These are phyloP conservation scores for Pilophorus perplexus DNA, from an alignment of 2,888 invertebrate genomes.

Conservation along the genomic window DNA sequence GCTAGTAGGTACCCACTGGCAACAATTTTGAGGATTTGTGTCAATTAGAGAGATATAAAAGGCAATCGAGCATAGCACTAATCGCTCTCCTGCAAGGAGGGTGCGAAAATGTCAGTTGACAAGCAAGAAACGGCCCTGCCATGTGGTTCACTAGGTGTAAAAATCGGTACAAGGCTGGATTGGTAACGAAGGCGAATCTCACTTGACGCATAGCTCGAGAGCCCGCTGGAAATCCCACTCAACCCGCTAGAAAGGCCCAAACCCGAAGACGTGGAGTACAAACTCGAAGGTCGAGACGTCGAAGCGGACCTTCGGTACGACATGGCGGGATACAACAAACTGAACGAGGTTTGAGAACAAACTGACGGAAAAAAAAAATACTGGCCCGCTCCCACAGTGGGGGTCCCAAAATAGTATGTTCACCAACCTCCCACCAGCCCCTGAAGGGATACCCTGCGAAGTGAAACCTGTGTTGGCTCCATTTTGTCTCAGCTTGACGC, in stretches of 20 bases:
- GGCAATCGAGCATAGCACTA: too few relatives aligned
- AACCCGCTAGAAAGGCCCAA: constrained; percentile 33
- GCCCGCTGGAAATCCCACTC: constrained; percentile 12
- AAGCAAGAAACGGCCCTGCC: too few relatives aligned
- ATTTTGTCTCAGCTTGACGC: constrained; percentile 23
- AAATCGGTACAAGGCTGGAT: too few relatives aligned
- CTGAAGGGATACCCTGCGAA: background rate
- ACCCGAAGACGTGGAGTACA: constrained; percentile 43
- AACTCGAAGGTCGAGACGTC: constrained; percentile 41
- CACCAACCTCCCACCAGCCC: constrained; percentile 27
- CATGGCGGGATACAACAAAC: constrained; percentile 34
- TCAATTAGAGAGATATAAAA: too few relatives aligned
- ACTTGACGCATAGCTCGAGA: constrained; percentile 29
- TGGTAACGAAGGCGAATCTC: background rate
- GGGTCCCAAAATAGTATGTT: constrained; percentile 18
- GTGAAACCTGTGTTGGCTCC: constrained; percentile 3
- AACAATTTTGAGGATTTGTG: too few relatives aligned
- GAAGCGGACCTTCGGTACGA: constrained; percentile 34
- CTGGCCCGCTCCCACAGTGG: too few relatives aligned
- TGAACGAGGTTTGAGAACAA: constrained; percentile 12
- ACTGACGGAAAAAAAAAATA: too few relatives aligned
- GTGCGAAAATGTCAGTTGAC: too few relatives aligned
- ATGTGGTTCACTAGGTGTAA: too few relatives aligned
- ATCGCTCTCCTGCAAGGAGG: too few relatives aligned
- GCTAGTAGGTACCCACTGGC: too few relatives aligned